Conservation (phyloP, 2,113 vertebrate genomes). For the Antechinus flavipes region DNA sequence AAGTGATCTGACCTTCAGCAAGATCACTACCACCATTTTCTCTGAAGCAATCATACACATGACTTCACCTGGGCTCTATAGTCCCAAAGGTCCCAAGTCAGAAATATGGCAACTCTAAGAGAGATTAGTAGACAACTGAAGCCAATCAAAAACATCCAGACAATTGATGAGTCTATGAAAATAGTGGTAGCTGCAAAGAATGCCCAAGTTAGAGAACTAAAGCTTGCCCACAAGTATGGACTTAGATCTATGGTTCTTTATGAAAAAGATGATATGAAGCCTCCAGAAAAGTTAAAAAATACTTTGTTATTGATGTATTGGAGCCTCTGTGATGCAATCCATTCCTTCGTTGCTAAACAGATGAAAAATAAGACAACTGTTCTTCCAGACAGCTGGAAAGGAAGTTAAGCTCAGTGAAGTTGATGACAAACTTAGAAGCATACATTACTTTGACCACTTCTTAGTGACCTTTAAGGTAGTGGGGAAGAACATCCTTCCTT, state of each 20-base stretch:
- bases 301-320: conserved; percentile 94
- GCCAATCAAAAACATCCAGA: background rate
- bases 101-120: background rate
- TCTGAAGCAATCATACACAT: background rate
- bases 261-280: conserved; percentile 95
- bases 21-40: background rate
- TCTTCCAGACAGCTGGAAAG: conserved; percentile 88
- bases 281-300: conserved; percentile 93
- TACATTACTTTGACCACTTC: conserved; percentile 91
- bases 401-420: conserved; percentile 96
- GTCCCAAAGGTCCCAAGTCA: background rate
- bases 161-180: background rate
- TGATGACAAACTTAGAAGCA: conserved; percentile 94
- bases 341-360: conserved; percentile 92
- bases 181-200: background rate
- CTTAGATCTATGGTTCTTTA: conserved; percentile 86
- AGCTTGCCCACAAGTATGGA: background rate
- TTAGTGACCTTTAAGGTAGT: conserved; percentile 94
- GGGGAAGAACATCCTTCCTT: conserved; percentile 93
- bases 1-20: background rate
- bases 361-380: conserved; percentile 89
- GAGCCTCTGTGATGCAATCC: conserved; percentile 97
- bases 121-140: background rate
- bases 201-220: background rate
- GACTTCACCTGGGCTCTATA: background rate